Evolutionary conservation across 2,113 vertebrate species (phyloP).

Genomic region (Passer montanus): DNA sequence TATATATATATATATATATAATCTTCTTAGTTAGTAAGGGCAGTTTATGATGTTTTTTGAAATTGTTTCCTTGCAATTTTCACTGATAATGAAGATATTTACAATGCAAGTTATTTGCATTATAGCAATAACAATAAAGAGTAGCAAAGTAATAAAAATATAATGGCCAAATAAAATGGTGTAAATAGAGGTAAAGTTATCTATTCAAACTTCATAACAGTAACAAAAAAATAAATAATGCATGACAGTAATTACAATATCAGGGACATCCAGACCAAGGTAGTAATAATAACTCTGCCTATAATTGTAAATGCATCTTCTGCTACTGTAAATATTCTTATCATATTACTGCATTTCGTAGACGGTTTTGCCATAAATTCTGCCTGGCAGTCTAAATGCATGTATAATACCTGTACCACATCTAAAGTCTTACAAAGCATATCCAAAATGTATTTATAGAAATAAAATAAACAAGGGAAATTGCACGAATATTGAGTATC

Average conservation of each 20-base stretch:
- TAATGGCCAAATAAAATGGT: not conserved
- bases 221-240: constrained; percentile 24
- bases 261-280: not conserved
- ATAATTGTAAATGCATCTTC: not conserved
- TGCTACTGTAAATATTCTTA: not conserved
- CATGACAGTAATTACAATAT: not conserved
- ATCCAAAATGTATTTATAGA: not conserved
- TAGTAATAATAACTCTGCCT: not conserved
- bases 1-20: not conserved
- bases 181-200: constrained; percentile 16
- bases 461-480: not conserved
- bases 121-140: not conserved
- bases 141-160: constrained; percentile 9
- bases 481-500: not conserved
- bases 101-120: not conserved
- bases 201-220: not conserved
- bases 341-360: not conserved
- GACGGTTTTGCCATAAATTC: not conserved
- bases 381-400: not conserved
- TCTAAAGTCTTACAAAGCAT: not conserved
- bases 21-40: not conserved
- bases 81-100: not conserved
- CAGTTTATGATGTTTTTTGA: not conserved
- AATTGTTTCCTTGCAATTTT: not conserved
- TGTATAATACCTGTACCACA: not conserved